phyloP scores from a whole-genome alignment of 2,797 vertebrate species.

The Petrocephalus sullivani region DNA sequence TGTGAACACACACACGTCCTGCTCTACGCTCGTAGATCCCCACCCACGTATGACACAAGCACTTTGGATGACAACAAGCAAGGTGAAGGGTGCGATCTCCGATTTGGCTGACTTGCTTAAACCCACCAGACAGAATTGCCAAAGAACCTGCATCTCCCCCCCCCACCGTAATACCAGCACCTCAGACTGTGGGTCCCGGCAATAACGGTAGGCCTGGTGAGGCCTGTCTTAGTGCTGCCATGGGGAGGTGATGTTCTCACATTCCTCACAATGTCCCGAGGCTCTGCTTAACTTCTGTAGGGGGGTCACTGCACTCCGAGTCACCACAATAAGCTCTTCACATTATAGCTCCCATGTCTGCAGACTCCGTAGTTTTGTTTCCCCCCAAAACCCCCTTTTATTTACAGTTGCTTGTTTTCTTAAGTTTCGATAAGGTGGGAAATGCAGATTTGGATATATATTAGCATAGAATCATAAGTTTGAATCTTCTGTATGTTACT shows the following conservation, averaged over 20 bases:
- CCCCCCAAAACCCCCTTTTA: conserved; percentile 27
- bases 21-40: not conserved
- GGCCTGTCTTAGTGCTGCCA: not conserved
- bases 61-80: conserved; percentile 20
- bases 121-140: conserved; percentile 18
- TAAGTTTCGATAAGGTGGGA: conserved; percentile 44
- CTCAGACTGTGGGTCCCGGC: conserved; percentile 31
- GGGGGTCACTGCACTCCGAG: conserved; percentile 43
- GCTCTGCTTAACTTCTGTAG: conserved; percentile 27
- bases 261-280: conserved; percentile 46
- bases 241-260: conserved; percentile 34
- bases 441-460: conserved; percentile 34
- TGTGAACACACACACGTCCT: not conserved
- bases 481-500: conserved; percentile 32
- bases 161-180: conserved; percentile 30
- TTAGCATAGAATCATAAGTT: conserved; percentile 48
- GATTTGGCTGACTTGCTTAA: not conserved
- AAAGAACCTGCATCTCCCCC: not conserved
- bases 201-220: not conserved
- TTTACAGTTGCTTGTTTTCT: conserved; percentile 42
- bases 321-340: conserved; percentile 52
- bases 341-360: conserved; percentile 48
- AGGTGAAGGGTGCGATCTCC: not conserved
- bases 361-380: conserved; percentile 57
- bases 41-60: conserved; percentile 6